Evolutionary conservation across 2,113 vertebrate species (phyloP).

Genomic region (Zeus faber): DNA sequence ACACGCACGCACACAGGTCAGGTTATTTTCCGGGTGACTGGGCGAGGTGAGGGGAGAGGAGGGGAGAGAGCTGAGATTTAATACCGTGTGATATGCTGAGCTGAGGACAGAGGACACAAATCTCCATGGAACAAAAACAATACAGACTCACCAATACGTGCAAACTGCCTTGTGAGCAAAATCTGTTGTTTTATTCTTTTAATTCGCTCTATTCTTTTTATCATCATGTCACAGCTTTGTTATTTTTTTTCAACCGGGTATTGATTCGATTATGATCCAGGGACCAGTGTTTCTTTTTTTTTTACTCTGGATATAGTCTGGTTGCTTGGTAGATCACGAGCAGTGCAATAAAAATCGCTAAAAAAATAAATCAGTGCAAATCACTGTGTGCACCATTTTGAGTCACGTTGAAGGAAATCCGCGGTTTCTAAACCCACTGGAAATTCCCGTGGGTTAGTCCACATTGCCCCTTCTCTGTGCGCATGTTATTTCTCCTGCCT

Average conservation of each 20-base stretch:
- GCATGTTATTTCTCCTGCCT: constrained; percentile 26
- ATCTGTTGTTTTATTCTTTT: no score
- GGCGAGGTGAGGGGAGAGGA: constrained; percentile 35
- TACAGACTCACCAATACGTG: not conserved
- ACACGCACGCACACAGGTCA: constrained; percentile 36
- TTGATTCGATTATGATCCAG: no score
- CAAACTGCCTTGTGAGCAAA: constrained; percentile 30
- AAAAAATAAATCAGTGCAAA: no score
- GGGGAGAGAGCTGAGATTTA: constrained; percentile 42
- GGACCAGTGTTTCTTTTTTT: no score
- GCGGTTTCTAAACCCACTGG: not conserved
- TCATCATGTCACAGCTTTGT: no score
- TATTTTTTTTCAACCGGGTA: no score
- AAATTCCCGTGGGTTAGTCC: constrained; percentile 14
- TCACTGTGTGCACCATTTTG: no score
- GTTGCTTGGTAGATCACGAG: no score
- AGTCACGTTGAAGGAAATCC: no score
- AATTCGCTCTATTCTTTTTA: no score
- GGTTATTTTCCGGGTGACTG: constrained; percentile 40
- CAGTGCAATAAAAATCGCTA: no score
- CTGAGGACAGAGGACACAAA: constrained; percentile 49
- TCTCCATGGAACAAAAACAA: constrained; percentile 43
- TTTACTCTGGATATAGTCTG: no score
- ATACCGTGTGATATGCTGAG: constrained; percentile 44
- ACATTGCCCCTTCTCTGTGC: constrained; percentile 1